phyloP scores from a whole-genome alignment of 2,797 vertebrate genomes.

The Choloepus didactylus region DNA sequence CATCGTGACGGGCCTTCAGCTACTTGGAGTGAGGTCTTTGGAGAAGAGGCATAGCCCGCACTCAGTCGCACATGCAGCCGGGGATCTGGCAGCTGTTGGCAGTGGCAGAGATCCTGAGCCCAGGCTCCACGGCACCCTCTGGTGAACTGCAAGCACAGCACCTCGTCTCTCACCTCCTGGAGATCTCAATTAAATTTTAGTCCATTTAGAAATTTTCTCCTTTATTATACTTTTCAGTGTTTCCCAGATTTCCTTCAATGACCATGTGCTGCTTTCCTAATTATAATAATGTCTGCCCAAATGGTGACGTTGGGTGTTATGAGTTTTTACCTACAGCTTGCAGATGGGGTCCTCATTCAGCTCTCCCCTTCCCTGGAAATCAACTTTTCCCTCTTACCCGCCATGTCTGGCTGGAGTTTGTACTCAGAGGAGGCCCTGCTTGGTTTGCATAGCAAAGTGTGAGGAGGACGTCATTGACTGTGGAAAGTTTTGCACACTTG shows the following conservation, averaged over 20 bases:
- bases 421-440: neutral
- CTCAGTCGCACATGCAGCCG: rapidly evolving
- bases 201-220: neutral
- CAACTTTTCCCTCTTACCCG: neutral
- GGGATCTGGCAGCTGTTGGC: neutral
- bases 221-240: neutral
- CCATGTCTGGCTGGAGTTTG: rapidly evolving
- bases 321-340: neutral
- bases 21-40: neutral
- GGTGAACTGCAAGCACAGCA: neutral
- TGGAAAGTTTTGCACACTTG: neutral
- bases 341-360: neutral
- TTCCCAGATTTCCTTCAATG: neutral
- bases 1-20: neutral
- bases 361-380: neutral
- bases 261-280: neutral
- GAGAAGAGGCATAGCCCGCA: neutral
- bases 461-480: neutral
- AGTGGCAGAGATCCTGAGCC: neutral
- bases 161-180: neutral
- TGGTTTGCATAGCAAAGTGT: rapidly evolving
- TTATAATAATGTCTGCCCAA: neutral
- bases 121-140: no score
- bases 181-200: neutral
- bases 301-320: neutral